Evolutionary conservation across 1,140 invertebrate genomes (phyloP), one percentile per base, ranked within the genome.

Genomic region (Listronotus oregonensis): DNA sequence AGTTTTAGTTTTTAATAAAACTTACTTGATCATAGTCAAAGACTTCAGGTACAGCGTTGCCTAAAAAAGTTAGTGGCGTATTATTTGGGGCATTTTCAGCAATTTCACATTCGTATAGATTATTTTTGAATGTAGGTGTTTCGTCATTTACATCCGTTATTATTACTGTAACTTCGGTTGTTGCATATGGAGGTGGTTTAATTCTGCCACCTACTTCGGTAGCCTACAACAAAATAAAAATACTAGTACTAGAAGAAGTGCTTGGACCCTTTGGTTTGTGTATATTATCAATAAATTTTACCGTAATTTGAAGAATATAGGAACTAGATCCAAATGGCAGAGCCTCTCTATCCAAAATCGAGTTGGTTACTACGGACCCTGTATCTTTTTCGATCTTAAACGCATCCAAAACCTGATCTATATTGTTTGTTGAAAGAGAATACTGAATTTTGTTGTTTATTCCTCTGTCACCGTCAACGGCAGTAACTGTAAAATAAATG

Each of bases 91-190:
- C 88, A 81, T 97, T 96, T 82, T 98, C 96, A 43, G 91, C 87
- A 34, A 98, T 89, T 82, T 96, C 93, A 31, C 92, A 94, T 14
- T 90, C 82, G 80, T 98, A 98, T 58, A 82, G 78, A 0, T 81
- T 71, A 72, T 88, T 92, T 40, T 88, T 84, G 77, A 98, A 98
- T 40, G 82, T 87, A 7, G 96, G 95, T 3, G 86, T 89, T 81
- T 97, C 94, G 81, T 98, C 96, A 78, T 98, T 97, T 0, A 97
- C 89, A 81, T 98, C 96, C n/a, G 88, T 90, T 8, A 98, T 83
- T 59, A 96, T 94, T 34, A 98, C 87, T 0, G 94, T 97, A 0
- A 97, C 90, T 81, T 97, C 92, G 0, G 95, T 97, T 7, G 86
- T 89, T 0, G 90, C 88, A 54, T 85, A 89, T 0, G 92, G 92